Evolutionary conservation across 2,797 vertebrate genomes (phyloP), one percentile per base, ranked within the genome.

Genomic region (Benthosema pterotum): DNA sequence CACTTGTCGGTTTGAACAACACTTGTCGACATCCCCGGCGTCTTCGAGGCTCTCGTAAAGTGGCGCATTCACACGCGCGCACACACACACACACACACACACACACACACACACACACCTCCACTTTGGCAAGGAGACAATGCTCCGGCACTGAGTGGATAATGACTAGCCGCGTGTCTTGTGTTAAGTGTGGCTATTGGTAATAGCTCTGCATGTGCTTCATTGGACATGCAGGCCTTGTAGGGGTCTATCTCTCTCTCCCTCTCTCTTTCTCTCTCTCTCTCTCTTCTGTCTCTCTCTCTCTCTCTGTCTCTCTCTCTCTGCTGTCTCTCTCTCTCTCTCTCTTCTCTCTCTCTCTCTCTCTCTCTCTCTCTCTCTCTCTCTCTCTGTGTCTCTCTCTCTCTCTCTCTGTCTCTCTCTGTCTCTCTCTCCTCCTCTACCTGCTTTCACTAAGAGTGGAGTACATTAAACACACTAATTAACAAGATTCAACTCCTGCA

Each of bases 81-180:
- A 25, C 22, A 25, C 22, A 25, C 22, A 25, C 22, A 25, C 22
- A 25, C 22, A 25, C 22, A 25, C 22, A 25, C 22, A 25, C 22
- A 25, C 22, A 25, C 22, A 25, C 22, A 25, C 22, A 25, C 22
- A 25, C 67, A 74, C 69, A 72, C 67, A 63, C 67, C 64, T 70
- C 76, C 14, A 3, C 59, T 77, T 72, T 65, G 49, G 74, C 74
- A 75, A 72, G 28, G 67, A 74, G 70, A 64, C 79, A 67, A 15
- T 22, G 16, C 55, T 38, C 11, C 67, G 61, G 43, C 69, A 60
- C 18, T 9, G 55, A 82, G 77, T 60, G 60, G 65, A 67, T 80
- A 80, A 82, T 52, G 53, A 67, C 80, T 83, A 75, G 71, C 74
- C 83, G 83, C 75, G 85, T 80, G 63, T 65, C 79, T 78, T 65